Evolutionary conservation across 2,888 invertebrate species (phyloP), one percentile per base, ranked within the genome.

Genomic region (Habrosyne pyritoides): DNA sequence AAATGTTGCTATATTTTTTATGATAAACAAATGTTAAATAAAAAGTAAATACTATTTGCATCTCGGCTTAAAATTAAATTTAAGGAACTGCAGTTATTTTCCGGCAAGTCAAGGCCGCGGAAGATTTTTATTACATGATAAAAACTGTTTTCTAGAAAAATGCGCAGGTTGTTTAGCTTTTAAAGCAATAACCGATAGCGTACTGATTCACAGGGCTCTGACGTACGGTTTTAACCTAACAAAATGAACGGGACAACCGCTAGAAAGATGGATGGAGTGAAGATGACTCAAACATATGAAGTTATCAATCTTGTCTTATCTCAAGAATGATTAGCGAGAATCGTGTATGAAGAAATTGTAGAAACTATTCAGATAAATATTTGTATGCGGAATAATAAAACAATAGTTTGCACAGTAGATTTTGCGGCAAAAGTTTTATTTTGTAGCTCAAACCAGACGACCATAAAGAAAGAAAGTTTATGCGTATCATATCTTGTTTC

Each of bases 401-500:
- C n/a, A n/a, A n/a, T n/a, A n/a, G n/a, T 10, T 28, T 10, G 28
- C 10, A 10, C 10, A 10, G 30, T 30, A 30, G 1, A 30, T 10
- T 10, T 30, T 2, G 1, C 1, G 1, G 30, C 30, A 30, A 30
- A 30, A 1, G 30, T 3, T 30, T 36, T n/a, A 2, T 5, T 12
- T 36, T 10, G 2, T 36, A n/a, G 33, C 33, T 10, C 30, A 36
- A 12, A 36, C 14, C n/a, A 36, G 24, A 24, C 3, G 14, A 36
- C 33, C n/a, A n/a, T n/a, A n/a, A n/a, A n/a, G n/a, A 5, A n/a
- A 12, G 36, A 18, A 42, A 18, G 18, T 42, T 18, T 14, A n/a
- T 7, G 36, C 36, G 36, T 42, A 42, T 42, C 42, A 42, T 42
- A 42, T 42, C 42, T n/a, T 36, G 14, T 36, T 36, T 42, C 42